Evolutionary conservation across 2,797 vertebrate species (phyloP).

Genomic region (Carduelis carduelis): DNA sequence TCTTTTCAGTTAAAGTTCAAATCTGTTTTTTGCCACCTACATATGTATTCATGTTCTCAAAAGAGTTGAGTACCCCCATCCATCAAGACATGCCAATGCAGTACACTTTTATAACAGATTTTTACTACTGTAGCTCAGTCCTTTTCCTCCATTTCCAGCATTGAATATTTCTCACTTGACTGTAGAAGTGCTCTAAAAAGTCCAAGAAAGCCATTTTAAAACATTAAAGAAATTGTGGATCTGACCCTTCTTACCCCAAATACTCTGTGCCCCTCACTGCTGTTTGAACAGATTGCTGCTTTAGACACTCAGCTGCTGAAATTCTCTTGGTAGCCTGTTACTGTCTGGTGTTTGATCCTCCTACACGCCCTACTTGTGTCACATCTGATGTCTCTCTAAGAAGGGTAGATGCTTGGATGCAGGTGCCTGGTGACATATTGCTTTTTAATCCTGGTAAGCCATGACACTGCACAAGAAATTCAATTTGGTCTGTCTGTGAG

Average conservation of each 20-base stretch:
- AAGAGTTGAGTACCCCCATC: neutral
- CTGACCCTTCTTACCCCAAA: neutral
- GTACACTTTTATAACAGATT: neutral
- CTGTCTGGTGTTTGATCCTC: neutral
- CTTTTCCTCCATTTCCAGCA: neutral
- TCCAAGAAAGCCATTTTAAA: neutral
- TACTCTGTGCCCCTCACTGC: neutral
- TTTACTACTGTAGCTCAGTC: neutral
- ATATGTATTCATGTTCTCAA: neutral
- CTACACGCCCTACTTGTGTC: neutral
- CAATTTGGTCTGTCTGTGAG: neutral
- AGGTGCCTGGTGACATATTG: neutral
- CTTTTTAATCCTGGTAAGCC: neutral
- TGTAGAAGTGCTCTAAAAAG: neutral
- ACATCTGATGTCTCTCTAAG: neutral
- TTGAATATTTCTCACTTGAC: neutral
- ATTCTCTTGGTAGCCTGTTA: neutral
- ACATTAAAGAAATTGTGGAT: neutral
- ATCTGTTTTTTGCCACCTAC: neutral
- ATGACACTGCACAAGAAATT: neutral
- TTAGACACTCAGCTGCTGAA: slow-evolving; percentile 4
- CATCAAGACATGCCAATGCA: neutral
- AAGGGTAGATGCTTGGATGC: neutral
- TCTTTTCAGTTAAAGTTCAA: neutral
- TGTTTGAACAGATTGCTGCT: slow-evolving; percentile 12